A percentile compares a stretch with the other conserved stretches of the same genome.
Evolutionary conservation across 2,888 invertebrate genomes (phyloP).

Genomic region (Leptodirus hochenwartii): DNA sequence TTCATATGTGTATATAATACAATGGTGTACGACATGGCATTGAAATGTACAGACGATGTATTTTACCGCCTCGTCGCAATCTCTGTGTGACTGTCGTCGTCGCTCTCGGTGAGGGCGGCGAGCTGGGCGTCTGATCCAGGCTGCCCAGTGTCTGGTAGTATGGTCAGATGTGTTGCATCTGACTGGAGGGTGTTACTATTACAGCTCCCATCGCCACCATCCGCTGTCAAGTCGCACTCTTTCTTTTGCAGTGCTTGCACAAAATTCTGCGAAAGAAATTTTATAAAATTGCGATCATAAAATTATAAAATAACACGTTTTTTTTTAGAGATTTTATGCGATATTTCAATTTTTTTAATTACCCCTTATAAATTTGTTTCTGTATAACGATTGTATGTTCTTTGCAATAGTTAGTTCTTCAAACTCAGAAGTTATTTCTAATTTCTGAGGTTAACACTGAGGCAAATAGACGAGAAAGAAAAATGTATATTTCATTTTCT

Average conservation of each 20-base stretch:
- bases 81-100: slow-evolving; percentile 31
- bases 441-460: slow-evolving; percentile 1
- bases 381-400: too few relatives aligned
- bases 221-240: slow-evolving; percentile 30
- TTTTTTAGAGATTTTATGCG: not conserved
- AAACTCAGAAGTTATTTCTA: too few relatives aligned
- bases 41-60: too few relatives aligned
- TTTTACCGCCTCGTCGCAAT: slow-evolving; percentile 21
- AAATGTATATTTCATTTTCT: slow-evolving; percentile 6
- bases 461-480: not conserved
- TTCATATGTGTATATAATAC: too few relatives aligned
- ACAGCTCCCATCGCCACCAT: not conserved
- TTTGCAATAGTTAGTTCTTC: too few relatives aligned
- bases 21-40: too few relatives aligned
- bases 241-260: slow-evolving; percentile 64
- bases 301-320: not conserved
- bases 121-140: too few relatives aligned
- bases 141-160: slow-evolving; percentile 52
- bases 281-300: too few relatives aligned
- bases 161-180: slow-evolving; percentile 59
- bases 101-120: slow-evolving; percentile 37
- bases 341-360: too few relatives aligned
- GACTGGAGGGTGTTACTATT: slow-evolving; percentile 48
- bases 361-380: too few relatives aligned
- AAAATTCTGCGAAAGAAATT: slow-evolving; percentile 40